phyloP scores from a whole-genome alignment of 2,888 invertebrate genomes.

The Caenorhabditis wallacei region DNA sequence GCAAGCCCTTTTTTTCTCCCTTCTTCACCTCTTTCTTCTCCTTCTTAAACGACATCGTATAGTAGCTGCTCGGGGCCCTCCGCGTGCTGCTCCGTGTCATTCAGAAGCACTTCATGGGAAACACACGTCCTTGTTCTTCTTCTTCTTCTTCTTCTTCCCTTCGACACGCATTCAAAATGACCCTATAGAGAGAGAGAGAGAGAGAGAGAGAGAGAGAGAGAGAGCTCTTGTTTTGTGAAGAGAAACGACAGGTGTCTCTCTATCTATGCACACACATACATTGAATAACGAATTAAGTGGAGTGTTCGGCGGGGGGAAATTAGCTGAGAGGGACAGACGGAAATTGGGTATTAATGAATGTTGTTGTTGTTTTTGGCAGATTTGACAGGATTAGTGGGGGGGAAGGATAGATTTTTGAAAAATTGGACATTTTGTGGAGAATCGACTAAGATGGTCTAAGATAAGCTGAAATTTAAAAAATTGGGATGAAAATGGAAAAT shows the following conservation, averaged over 20 bases:
- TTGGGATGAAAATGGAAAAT: too few species aligned
- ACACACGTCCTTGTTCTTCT: not conserved
- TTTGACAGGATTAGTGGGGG: too few species aligned
- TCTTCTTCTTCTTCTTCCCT: too few species aligned
- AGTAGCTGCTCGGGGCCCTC: not conserved
- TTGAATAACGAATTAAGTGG: slow-evolving; percentile 17
- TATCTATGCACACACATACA: slow-evolving; percentile 41
- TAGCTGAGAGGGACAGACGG: not conserved
- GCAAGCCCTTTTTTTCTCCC: not conserved
- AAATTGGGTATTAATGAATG: not conserved
- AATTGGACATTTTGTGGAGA: too few species aligned
- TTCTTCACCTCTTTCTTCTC: not conserved
- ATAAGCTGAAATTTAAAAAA: too few species aligned
- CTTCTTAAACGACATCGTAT: slow-evolving; percentile 8
- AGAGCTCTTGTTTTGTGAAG: too few species aligned
- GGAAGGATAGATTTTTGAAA: too few species aligned
- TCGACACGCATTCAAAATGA: slow-evolving; percentile 18
- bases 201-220: too few species aligned
- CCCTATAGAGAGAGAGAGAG: too few species aligned
- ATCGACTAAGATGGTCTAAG: too few species aligned
- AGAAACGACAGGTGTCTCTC: slow-evolving; percentile 39
- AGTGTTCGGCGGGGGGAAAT: not conserved
- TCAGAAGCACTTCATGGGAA: slow-evolving; percentile 46
- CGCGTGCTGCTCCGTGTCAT: slow-evolving; percentile 17
- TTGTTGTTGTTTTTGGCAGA: too few species aligned